phyloP scores from a whole-genome alignment of 2,888 invertebrate species.

The Pterostichus madidus region DNA sequence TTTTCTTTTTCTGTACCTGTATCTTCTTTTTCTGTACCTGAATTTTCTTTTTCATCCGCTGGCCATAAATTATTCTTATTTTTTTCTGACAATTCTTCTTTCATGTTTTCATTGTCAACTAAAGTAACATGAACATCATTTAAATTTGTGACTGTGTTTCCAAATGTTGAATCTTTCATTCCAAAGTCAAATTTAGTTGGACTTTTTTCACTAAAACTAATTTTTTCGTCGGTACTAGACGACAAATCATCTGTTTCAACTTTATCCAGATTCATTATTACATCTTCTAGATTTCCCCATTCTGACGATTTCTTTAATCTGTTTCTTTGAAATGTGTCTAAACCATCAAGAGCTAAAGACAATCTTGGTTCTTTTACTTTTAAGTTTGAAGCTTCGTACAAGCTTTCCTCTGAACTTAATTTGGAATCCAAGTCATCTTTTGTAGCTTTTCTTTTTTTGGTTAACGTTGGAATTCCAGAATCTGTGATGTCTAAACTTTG shows the following conservation, averaged over 20 bases:
- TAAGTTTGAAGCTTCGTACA: constrained; percentile 76
- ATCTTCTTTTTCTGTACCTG: background rate
- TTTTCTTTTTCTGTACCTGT: constrained; percentile 38
- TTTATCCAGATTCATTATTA: constrained; percentile 81
- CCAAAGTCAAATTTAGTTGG: constrained; percentile 69
- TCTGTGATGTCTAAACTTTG: constrained; percentile 89
- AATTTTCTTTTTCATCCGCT: constrained; percentile 40
- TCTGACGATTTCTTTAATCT: constrained; percentile 87
- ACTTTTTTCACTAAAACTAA: constrained; percentile 68
- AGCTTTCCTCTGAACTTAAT: constrained; percentile 74
- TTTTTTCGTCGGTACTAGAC: constrained; percentile 51
- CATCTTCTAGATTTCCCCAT: constrained; percentile 88
- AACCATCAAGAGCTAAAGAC: constrained; percentile 82
- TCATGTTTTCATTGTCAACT: constrained; percentile 49
- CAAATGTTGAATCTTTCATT: constrained; percentile 73
- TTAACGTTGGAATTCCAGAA: constrained; percentile 73
- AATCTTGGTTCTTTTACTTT: constrained; percentile 81
- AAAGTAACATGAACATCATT: constrained; percentile 47
- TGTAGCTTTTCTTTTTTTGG: constrained; percentile 85
- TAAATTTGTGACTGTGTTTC: constrained; percentile 63
- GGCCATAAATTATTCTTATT: constrained; percentile 74
- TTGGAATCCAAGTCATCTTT: constrained; percentile 75
- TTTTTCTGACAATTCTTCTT: constrained; percentile 68
- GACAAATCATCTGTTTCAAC: constrained; percentile 71
- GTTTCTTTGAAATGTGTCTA: constrained; percentile 84